Percentiles rank a stretch among this genome's conserved stretches.
Conservation (phyloP, 2,797 vertebrate genomes). For the Zenarchopterus dispar region DNA sequence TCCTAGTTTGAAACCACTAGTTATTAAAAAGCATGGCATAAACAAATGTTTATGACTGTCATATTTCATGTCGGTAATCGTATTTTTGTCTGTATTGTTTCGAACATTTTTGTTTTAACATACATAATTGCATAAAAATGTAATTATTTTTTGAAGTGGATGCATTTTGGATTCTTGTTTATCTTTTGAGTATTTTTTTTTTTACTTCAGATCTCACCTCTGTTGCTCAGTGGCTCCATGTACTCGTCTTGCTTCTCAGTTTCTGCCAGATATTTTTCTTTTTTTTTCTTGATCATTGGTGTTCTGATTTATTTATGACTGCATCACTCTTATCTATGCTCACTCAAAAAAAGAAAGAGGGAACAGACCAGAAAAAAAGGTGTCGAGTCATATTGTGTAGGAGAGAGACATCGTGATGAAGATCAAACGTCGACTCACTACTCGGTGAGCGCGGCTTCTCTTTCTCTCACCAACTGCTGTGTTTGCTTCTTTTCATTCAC, state of each 20-base stretch:
- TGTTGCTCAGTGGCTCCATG: not conserved
- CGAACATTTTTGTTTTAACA: no score
- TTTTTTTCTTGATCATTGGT: slow-evolving; percentile 15
- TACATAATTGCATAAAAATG: no score
- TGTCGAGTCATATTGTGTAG: slow-evolving; percentile 62
- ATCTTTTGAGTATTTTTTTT: no score
- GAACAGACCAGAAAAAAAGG: slow-evolving; percentile 39
- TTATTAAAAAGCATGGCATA: no score
- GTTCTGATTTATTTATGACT: slow-evolving; percentile 26
- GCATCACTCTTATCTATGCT: slow-evolving; percentile 23
- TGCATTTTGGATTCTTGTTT: not conserved
- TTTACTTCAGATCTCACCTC: not conserved
- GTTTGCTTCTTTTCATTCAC: slow-evolving; percentile 52
- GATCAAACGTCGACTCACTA: slow-evolving; percentile 57
- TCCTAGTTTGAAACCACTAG: no score
- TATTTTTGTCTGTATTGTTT: no score
- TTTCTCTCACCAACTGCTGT: slow-evolving; percentile 23
- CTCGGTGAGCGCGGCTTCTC: slow-evolving; percentile 38
- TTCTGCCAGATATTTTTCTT: not conserved
- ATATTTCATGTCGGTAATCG: no score
- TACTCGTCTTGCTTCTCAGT: not conserved
- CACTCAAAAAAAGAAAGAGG: slow-evolving; percentile 16
- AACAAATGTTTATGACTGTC: no score
- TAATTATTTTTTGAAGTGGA: not conserved
- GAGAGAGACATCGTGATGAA: slow-evolving; percentile 49